Percentiles rank a stretch among this genome's conserved stretches.
phyloP scores from a whole-genome alignment of 2,113 vertebrate genomes.

The Amphiprion ocellaris region DNA sequence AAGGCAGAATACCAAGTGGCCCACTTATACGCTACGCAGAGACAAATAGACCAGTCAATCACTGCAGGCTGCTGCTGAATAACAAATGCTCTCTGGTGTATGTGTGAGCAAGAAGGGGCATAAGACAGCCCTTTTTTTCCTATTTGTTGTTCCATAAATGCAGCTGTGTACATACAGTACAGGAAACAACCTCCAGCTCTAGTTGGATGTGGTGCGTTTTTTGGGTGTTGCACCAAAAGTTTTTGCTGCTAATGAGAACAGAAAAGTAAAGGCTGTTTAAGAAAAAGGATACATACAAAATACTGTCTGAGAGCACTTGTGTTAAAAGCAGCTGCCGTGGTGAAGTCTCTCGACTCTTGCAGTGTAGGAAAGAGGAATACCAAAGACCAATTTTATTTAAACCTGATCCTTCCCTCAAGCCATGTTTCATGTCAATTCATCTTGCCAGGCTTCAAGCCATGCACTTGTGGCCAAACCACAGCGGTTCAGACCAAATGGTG shows the following conservation, averaged over 20 bases:
- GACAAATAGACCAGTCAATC: conserved; percentile 84
- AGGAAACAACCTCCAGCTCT: conserved; percentile 12
- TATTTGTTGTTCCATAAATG: conserved; percentile 40
- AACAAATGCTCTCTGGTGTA: conserved; percentile 65
- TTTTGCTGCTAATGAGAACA: conserved; percentile 24
- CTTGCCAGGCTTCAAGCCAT: too few species aligned
- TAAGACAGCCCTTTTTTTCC: conserved; percentile 27
- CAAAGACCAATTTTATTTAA: conserved; percentile 26
- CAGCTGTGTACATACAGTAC: conserved; percentile 40
- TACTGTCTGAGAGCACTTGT: background rate
- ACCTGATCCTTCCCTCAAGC: background rate
- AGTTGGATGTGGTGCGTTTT: conserved; percentile 10
- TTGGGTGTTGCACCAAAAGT: background rate
- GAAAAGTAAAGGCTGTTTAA: background rate
- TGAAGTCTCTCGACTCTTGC: background rate
- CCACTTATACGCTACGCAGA: conserved; percentile 78
- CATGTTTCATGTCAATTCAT: background rate
- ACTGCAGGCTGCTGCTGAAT: conserved; percentile 72
- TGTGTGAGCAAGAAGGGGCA: conserved; percentile 1
- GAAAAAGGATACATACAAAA: background rate
- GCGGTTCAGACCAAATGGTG: too few species aligned
- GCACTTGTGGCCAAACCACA: too few species aligned
- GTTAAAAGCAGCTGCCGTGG: background rate
- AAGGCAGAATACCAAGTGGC: conserved; percentile 82
- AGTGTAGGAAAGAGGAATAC: background rate